These are phyloP conservation scores for Drosophila nigricruria DNA, from an alignment of 2,888 invertebrate genomes.

Conservation along the genomic window DNA sequence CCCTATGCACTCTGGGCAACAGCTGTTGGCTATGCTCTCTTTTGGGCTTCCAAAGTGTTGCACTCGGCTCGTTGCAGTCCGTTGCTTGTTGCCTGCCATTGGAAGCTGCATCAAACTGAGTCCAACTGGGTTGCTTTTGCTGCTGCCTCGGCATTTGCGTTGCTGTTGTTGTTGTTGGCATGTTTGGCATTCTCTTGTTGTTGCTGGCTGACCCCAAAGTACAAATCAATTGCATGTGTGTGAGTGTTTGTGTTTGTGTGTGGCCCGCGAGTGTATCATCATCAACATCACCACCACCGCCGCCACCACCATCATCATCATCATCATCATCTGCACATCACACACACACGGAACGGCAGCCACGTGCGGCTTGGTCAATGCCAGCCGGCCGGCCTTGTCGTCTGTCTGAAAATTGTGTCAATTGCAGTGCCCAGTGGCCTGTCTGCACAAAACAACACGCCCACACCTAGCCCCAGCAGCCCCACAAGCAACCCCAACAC, in stretches of 20 bases:
- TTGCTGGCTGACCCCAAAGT: slow-evolving; percentile 76
- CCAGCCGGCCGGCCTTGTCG: slow-evolving; percentile 75
- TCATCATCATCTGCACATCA: slow-evolving; percentile 12
- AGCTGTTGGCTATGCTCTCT: too few relatives aligned
- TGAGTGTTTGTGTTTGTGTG: slow-evolving; percentile 50
- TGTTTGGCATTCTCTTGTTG: slow-evolving; percentile 63
- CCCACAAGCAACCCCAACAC: neutral
- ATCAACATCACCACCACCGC: slow-evolving; percentile 5
- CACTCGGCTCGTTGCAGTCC: too few relatives aligned
- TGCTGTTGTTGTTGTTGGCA: slow-evolving; percentile 51
- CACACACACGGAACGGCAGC: slow-evolving; percentile 47
- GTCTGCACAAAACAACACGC: slow-evolving; percentile 5
- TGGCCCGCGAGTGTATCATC: slow-evolving; percentile 35
- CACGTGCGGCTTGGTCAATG: slow-evolving; percentile 73
- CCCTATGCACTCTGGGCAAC: too few relatives aligned
- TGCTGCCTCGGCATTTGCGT: slow-evolving; percentile 46
- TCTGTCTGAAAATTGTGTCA: slow-evolving; percentile 77
- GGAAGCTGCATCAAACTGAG: neutral
- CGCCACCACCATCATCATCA: slow-evolving; percentile 17
- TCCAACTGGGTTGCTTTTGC: slow-evolving; percentile 32
- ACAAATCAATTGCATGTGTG: slow-evolving; percentile 72
- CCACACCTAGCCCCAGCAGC: neutral
- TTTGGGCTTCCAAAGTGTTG: neutral
- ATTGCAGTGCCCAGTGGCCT: slow-evolving; percentile 67
- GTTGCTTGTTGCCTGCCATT: too few relatives aligned